Conservation (phyloP, 2,888 invertebrate species). For the Cheilosia variabilis region DNA sequence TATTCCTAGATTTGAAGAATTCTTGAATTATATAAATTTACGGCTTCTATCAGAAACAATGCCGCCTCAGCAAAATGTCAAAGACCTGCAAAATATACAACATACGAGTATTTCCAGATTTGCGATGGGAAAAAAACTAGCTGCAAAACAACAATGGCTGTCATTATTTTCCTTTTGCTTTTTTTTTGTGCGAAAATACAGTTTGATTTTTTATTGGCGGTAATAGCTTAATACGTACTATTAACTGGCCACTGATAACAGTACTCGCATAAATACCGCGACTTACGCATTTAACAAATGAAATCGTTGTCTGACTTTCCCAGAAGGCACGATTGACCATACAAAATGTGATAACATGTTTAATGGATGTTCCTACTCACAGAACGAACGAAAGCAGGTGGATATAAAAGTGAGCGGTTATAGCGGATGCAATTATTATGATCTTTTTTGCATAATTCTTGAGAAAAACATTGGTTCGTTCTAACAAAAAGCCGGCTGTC, state of each 20-base stretch:
- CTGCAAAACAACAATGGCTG: conserved; percentile 12
- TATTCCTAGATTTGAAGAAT: too few species aligned
- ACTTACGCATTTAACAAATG: too few species aligned
- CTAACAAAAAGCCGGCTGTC: not conserved
- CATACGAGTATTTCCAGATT: conserved; percentile 21
- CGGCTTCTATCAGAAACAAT: not conserved
- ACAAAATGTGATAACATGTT: too few species aligned
- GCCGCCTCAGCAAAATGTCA: conserved; percentile 29
- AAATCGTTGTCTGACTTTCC: too few species aligned
- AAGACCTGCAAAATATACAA: conserved; percentile 49
- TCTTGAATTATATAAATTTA: too few species aligned
- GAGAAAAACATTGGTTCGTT: not conserved
- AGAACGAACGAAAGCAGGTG: not conserved
- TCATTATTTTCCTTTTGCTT: not conserved
- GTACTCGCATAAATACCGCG: too few species aligned
- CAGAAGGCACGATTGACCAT: too few species aligned
- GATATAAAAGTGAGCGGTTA: conserved; percentile 1
- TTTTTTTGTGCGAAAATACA: conserved; percentile 19
- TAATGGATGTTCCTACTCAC: too few species aligned
- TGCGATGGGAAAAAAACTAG: conserved; percentile 17
- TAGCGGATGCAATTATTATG: not conserved
- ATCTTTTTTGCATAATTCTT: conserved; percentile 1
- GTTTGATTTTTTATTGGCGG: conserved; percentile 3
- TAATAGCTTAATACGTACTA: not conserved
- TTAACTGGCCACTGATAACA: too few species aligned